These are phyloP conservation scores for Nibea albiflora DNA, from an alignment of 2,113 vertebrate species.

Conservation along the genomic window DNA sequence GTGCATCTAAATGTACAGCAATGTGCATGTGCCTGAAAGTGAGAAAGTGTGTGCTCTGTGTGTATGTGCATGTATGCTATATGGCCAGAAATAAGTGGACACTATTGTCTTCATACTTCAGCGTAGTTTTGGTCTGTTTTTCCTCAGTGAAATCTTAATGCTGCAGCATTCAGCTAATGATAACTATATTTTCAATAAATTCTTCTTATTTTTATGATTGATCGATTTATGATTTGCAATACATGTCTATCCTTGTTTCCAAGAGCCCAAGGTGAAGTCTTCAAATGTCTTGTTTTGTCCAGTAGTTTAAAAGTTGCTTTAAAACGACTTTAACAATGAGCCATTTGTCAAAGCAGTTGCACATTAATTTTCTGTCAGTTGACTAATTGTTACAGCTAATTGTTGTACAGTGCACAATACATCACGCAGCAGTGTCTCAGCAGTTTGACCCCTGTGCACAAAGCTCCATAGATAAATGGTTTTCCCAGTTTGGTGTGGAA, in stretches of 20 bases:
- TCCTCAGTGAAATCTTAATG: not conserved
- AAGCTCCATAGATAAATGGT: not conserved
- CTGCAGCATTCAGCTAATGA: not conserved
- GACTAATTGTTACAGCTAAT: too few relatives aligned
- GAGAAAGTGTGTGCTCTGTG: not conserved
- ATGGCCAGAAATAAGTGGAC: conserved; percentile 13
- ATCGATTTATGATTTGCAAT: not conserved
- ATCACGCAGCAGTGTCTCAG: too few relatives aligned
- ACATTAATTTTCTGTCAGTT: too few relatives aligned
- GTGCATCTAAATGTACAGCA: conserved; percentile 14
- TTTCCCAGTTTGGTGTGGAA: not conserved
- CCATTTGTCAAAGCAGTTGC: too few relatives aligned
- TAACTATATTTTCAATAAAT: not conserved
- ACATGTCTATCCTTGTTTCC: not conserved
- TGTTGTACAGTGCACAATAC: too few relatives aligned
- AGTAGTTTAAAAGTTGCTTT: not conserved
- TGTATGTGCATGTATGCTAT: not conserved
- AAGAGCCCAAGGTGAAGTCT: not conserved
- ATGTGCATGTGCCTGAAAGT: conserved; percentile 18
- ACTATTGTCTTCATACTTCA: not conserved
- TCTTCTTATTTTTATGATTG: not conserved
- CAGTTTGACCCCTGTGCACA: too few relatives aligned
- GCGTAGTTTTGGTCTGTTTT: not conserved
- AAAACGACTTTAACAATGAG: not conserved
- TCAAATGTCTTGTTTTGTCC: not conserved